These are phyloP conservation scores for Grallaria varia DNA, from an alignment of 2,113 vertebrate species.

Conservation along the genomic window DNA sequence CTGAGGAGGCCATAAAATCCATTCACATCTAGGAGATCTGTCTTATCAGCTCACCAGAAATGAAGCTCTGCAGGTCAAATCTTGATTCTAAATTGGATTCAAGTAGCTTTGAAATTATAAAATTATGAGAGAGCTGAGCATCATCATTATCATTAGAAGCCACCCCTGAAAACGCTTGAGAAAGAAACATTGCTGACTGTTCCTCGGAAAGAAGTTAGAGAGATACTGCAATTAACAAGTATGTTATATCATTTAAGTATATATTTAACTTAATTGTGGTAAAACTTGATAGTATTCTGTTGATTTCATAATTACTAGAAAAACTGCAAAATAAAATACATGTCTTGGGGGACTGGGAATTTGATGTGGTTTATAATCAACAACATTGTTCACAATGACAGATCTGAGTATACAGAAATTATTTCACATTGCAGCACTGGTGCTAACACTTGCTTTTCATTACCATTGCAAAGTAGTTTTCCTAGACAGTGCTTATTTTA, in stretches of 20 bases:
- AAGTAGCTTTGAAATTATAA: neutral
- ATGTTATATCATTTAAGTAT: constrained; percentile 28
- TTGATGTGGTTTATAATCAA: constrained; percentile 65
- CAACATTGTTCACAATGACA: constrained; percentile 52
- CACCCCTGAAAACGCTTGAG: neutral
- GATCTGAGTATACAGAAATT: constrained; percentile 37
- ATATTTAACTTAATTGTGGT: constrained; percentile 53
- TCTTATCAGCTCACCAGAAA: neutral
- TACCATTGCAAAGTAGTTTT: constrained; percentile 55
- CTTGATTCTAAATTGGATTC: neutral
- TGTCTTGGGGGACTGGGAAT: constrained; percentile 52
- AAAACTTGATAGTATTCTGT: constrained; percentile 45
- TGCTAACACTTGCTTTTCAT: constrained; percentile 59
- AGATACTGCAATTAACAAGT: constrained; percentile 35
- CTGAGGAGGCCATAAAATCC: neutral
- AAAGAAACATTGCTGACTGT: neutral
- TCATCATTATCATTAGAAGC: neutral
- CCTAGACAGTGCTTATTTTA: constrained; percentile 62
- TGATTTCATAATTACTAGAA: constrained; percentile 60
- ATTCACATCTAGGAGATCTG: neutral
- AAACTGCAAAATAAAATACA: constrained; percentile 47
- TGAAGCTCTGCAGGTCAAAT: neutral
- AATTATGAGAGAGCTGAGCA: neutral
- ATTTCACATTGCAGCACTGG: constrained; percentile 37
- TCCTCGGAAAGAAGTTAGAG: constrained; percentile 6